Percentiles rank a stretch among this genome's conserved stretches.
Evolutionary conservation across 2,888 invertebrate genomes (phyloP).

Genomic region (Callosobruchus maculatus): DNA sequence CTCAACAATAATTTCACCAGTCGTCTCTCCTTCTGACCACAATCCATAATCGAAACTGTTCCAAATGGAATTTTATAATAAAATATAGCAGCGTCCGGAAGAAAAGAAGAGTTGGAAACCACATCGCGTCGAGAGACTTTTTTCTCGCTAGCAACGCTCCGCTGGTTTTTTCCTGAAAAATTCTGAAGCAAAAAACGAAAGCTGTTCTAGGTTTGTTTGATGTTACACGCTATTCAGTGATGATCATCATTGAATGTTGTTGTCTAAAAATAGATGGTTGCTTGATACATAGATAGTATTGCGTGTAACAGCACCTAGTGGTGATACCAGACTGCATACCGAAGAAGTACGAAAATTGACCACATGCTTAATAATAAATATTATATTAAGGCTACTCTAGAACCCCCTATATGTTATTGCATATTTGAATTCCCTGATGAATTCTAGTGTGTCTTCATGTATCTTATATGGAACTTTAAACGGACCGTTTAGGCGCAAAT

Average conservation of each 20-base stretch:
- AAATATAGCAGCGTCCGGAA: conserved; percentile 13
- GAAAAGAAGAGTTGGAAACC: conserved; percentile 2
- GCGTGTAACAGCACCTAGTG: too few relatives aligned
- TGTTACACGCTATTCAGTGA: neutral
- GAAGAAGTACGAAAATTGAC: too few relatives aligned
- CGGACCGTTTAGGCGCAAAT: too few relatives aligned
- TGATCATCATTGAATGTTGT: neutral
- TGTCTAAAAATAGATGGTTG: neutral
- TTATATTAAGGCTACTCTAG: too few relatives aligned
- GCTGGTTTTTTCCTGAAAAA: neutral
- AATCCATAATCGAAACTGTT: conserved; percentile 33
- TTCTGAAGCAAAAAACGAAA: neutral
- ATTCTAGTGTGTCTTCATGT: too few relatives aligned
- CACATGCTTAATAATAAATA: too few relatives aligned
- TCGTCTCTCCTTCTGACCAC: conserved; percentile 28
- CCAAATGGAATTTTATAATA: conserved; percentile 20
- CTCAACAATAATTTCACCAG: conserved; percentile 29
- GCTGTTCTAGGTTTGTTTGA: neutral
- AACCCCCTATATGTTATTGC: too few relatives aligned
- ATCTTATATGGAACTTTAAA: too few relatives aligned
- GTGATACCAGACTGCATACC: too few relatives aligned
- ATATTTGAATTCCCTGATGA: too few relatives aligned
- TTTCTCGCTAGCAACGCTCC: neutral
- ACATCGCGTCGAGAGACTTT: neutral
- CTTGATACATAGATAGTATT: too few relatives aligned